A percentile compares a stretch with the other conserved stretches of the same genome.
Conservation (phyloP, 2,888 invertebrate species). For the Cryptocheilus praepositus region DNA sequence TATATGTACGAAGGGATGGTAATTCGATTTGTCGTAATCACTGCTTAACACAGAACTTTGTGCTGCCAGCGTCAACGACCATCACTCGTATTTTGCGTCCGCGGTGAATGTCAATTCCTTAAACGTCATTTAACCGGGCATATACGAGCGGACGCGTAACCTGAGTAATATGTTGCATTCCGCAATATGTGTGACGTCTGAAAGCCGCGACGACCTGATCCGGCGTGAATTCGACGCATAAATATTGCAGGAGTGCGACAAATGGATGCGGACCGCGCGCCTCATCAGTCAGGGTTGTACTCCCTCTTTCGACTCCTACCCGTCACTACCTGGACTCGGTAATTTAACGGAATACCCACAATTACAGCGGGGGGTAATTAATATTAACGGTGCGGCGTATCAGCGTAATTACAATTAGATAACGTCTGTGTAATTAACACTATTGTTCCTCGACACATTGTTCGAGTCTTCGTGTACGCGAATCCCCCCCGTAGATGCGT, state of each 20-base stretch:
- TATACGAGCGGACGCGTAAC: too few relatives aligned
- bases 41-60: too few relatives aligned
- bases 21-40: too few relatives aligned
- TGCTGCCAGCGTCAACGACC: too few relatives aligned
- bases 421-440: constrained; percentile 61
- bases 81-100: neutral
- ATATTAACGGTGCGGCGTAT: constrained; percentile 52
- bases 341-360: constrained; percentile 55
- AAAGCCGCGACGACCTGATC: constrained; percentile 9
- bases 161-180: too few relatives aligned
- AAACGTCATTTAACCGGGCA: neutral
- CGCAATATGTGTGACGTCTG: constrained; percentile 6
- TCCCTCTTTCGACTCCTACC: neutral
- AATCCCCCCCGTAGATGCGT: too few relatives aligned
- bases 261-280: constrained; percentile 46
- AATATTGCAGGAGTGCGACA: constrained; percentile 52
- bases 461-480: constrained; percentile 17
- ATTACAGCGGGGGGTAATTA: constrained; percentile 52
- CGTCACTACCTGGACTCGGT: constrained; percentile 29
- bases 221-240: constrained; percentile 43
- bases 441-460: constrained; percentile 45
- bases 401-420: constrained; percentile 62
- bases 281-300: constrained; percentile 40
- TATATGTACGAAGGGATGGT: too few relatives aligned
- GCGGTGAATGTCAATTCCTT: constrained; percentile 1